Evolutionary conservation across 2,888 invertebrate genomes (phyloP).

Genomic region (Drosophila kokeensis): DNA sequence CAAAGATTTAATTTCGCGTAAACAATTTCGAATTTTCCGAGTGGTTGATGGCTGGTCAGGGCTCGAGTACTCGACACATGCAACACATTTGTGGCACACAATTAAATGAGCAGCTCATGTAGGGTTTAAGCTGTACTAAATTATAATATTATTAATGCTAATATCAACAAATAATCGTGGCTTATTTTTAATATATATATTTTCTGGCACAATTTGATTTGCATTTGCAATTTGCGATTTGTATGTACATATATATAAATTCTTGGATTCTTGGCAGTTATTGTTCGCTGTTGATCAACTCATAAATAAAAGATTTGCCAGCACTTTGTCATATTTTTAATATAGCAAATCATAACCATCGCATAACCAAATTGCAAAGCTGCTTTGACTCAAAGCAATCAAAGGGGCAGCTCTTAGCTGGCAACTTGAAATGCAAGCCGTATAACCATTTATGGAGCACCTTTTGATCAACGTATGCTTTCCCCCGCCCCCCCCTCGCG

Average conservation of each 20-base stretch:
- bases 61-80: slow-evolving; percentile 7
- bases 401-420: slow-evolving; percentile 17
- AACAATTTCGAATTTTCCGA: slow-evolving; percentile 30
- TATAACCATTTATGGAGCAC: slow-evolving; percentile 27
- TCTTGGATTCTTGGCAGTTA: slow-evolving; percentile 1
- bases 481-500: too few relatives aligned
- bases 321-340: slow-evolving; percentile 34
- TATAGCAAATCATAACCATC: slow-evolving; percentile 33
- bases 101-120: slow-evolving; percentile 28
- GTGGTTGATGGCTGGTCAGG: slow-evolving; percentile 12
- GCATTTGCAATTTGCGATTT: neutral
- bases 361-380: slow-evolving; percentile 24
- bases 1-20: slow-evolving; percentile 52
- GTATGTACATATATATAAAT: neutral
- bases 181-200: neutral
- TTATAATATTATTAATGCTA: too few relatives aligned
- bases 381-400: slow-evolving; percentile 62
- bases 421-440: slow-evolving; percentile 58
- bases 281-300: slow-evolving; percentile 5
- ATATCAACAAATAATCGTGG: neutral
- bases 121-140: neutral
- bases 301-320: slow-evolving; percentile 28
- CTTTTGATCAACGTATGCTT: slow-evolving; percentile 42
- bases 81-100: slow-evolving; percentile 6
- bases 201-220: neutral